Evolutionary conservation across 1,140 invertebrate species (phyloP), one percentile per base, ranked within the genome.

Genomic region (Heliconius nattereri): DNA sequence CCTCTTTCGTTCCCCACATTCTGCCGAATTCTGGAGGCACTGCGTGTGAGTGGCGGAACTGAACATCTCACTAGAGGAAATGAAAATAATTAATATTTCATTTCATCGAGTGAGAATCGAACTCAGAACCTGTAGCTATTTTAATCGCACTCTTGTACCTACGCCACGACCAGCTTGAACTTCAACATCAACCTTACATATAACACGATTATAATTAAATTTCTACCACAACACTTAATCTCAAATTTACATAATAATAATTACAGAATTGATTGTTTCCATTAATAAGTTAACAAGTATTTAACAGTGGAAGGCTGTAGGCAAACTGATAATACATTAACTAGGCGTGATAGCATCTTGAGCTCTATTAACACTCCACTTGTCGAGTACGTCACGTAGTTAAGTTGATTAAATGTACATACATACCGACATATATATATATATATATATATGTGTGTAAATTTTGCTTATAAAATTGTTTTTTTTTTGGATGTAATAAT

Each of bases 291-390:
- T 66, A 29, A 66, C 60, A 66, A 66, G 23, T 66, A 16, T 16
- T 29, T 66, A 66, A 66, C 13, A 66, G 20, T 13, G 60, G 9
- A 66, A 29, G 60, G 23, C 57, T 29, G 23, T 13, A 66, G 16
- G 57, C 11, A 66, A 66, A 66, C 60, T 26, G 60, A 66, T 66
- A 66, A 66, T 11, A 66, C 60, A 66, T 66, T 66, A 29, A 66
- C 60, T 23, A 66, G 60, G 60, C 11, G 60, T 11, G 26, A 66
- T 66, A 66, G 11, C 23, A 66, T 66, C 60, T 66, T 66, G 60
- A 66, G 60, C 60, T 16, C 26, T 66, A 66, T 66, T 66, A 66
- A 66, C 29, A 26, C 60, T 66, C 60, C 23, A 29, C 60, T 66
- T 6, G 23, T 13, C 60, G 60, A 66, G 60, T 16, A 26, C 29